phyloP scores from a whole-genome alignment of 2,113 vertebrate genomes.

The Corydoras maculifer region DNA sequence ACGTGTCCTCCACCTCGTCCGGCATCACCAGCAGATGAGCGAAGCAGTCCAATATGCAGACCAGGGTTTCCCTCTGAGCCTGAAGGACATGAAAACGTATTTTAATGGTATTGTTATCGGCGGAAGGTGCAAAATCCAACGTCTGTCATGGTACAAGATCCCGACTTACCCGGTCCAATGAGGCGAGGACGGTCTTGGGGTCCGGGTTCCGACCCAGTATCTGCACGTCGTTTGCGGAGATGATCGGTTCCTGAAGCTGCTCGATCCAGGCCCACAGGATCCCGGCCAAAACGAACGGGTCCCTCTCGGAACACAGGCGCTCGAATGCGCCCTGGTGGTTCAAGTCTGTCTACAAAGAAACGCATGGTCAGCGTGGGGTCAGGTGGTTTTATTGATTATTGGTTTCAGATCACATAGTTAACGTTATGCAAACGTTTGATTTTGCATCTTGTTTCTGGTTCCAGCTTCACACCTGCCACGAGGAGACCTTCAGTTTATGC shows the following conservation, averaged over 20 bases:
- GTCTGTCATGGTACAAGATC: neutral
- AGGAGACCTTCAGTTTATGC: constrained; percentile 70
- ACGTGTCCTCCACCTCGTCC: constrained; percentile 74
- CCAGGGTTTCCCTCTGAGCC: constrained; percentile 79
- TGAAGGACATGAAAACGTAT: constrained; percentile 24
- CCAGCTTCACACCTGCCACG: constrained; percentile 78
- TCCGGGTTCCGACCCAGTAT: constrained; percentile 62
- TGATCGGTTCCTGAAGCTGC: constrained; percentile 84
- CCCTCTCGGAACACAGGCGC: constrained; percentile 77
- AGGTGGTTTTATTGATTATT: no score
- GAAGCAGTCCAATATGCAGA: constrained; percentile 81
- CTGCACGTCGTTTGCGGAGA: constrained; percentile 69
- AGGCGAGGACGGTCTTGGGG: constrained; percentile 62
- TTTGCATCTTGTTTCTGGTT: no score
- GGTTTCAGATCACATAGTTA: no score
- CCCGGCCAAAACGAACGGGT: constrained; percentile 82
- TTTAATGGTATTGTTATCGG: neutral
- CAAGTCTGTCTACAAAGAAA: constrained; percentile 73
- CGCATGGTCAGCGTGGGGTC: neutral
- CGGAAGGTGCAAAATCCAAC: no score
- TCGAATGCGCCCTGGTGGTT: constrained; percentile 91
- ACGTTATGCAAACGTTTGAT: no score
- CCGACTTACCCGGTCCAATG: constrained; percentile 73
- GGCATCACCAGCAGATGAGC: constrained; percentile 71
- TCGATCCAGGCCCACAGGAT: constrained; percentile 98